Base-by-base conservation (phyloP, 2,797 vertebrate species). In the Clangula hyemalis region DNA sequence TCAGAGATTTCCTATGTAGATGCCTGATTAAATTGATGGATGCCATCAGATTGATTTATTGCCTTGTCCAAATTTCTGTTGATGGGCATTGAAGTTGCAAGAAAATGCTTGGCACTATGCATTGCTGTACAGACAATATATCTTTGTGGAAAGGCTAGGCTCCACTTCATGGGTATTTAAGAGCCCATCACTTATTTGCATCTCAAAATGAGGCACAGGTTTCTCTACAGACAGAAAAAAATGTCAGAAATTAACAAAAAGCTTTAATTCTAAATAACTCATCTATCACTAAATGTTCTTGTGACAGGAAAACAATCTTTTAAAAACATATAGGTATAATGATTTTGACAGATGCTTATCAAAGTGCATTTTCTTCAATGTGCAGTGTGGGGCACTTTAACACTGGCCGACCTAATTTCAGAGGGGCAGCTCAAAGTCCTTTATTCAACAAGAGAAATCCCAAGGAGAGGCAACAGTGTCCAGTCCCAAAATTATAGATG, bases 331-430 rank as follows among this genome's bases (percentile, higher is more conserved):
- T 61, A 62, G 27, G 6, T 22, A 36, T 69, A 34, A 39, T 43
- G 2, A 6, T 61, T 61, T 91, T 82, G 30, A 79, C n/a, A 80
- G 11, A 65, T 57, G 24, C 85, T 85, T 89, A 82, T 39, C 13
- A 10, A 61, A 69, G 28, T 27, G 4, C 62, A 41, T 81, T 89
- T 74, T 71, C 17, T 89, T 87, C 39, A 16, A 7, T 18, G 11
- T 76, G 36, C 45, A 8, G 9, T 73, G 49, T 65, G 14, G 8
- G 32, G 7, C 34, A 16, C 18, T 45, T 20, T 69, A 65, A 49
- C 22, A 27, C 18, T 71, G 39, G 64, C 36, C 0, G 0, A 65
- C 8, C 13, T 36, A 0, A 57, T 87, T 85, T 82, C 0, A 0
- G 27, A 85, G 11, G 30, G 10, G 7, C 21, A 51, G 24, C 32